Evolutionary conservation across 2,797 vertebrate genomes (phyloP).

Genomic region (Falco peregrinus): DNA sequence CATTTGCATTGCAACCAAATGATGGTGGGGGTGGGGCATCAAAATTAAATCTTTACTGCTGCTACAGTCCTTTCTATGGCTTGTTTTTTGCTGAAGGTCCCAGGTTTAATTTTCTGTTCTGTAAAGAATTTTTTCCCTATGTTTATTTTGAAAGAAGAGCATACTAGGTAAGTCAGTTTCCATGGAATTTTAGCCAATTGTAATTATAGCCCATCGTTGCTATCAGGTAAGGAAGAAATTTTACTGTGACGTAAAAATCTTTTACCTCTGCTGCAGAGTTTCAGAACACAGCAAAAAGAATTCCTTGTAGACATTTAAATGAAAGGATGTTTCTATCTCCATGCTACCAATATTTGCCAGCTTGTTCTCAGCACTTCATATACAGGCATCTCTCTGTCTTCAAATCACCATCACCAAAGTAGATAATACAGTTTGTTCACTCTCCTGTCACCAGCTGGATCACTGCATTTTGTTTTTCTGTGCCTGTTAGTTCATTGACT

Average conservation of each 20-base stretch:
- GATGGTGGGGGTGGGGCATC: fast-evolving
- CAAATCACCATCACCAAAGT: neutral
- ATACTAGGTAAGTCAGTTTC: neutral
- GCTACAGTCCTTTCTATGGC: neutral
- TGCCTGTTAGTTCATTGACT: neutral
- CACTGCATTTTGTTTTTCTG: neutral
- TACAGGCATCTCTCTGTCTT: neutral
- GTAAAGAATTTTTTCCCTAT: neutral
- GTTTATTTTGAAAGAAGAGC: neutral
- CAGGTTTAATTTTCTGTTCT: neutral
- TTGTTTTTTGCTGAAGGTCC: neutral
- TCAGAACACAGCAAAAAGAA: neutral
- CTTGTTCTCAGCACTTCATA: neutral
- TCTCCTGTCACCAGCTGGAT: neutral
- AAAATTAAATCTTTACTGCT: neutral
- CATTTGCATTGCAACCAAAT: neutral
- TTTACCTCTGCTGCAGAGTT: neutral
- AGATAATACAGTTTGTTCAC: neutral
- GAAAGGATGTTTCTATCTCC: neutral
- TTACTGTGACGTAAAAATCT: neutral
- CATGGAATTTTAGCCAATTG: neutral
- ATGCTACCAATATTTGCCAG: neutral
- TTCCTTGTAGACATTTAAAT: neutral
- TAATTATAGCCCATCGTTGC: neutral
- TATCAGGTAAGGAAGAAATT: neutral